Evolutionary conservation across 2,113 vertebrate genomes (phyloP).

Genomic region (Patagioenas fasciata): DNA sequence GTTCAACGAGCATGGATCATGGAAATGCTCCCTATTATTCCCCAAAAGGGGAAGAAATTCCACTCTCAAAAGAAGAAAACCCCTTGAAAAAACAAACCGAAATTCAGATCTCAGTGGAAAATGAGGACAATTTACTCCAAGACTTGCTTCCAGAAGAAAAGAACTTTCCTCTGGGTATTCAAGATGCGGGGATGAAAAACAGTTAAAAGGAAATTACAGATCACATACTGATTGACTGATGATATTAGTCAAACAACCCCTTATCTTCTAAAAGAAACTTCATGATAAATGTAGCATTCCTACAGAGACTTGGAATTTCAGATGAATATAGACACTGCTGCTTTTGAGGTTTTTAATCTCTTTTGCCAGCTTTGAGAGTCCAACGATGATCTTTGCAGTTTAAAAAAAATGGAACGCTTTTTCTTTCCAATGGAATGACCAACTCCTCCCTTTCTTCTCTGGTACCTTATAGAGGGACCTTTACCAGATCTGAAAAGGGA

Average conservation of each 20-base stretch:
- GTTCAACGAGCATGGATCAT: background rate
- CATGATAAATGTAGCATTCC: background rate
- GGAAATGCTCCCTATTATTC: background rate
- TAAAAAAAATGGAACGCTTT: background rate
- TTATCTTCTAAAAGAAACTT: background rate
- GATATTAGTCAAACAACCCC: background rate
- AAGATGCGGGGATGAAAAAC: constrained; percentile 52
- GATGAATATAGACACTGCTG: background rate
- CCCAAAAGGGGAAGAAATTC: constrained; percentile 11
- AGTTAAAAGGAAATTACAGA: background rate
- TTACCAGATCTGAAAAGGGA: background rate
- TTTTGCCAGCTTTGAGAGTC: background rate
- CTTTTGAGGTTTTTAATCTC: background rate
- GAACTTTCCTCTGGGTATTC: constrained; percentile 49
- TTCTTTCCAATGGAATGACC: background rate
- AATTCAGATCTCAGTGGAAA: background rate
- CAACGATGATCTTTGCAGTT: background rate
- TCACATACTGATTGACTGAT: background rate
- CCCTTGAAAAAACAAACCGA: background rate
- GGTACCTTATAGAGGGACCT: background rate
- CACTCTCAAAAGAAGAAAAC: constrained; percentile 70
- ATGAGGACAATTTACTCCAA: constrained; percentile 23
- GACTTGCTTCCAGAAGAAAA: constrained; percentile 14
- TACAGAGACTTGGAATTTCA: background rate
- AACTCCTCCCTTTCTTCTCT: background rate